Evolutionary conservation across 1,140 invertebrate species (phyloP), one percentile per base, ranked within the genome.

Genomic region (Pentalonia nigronervosa): DNA sequence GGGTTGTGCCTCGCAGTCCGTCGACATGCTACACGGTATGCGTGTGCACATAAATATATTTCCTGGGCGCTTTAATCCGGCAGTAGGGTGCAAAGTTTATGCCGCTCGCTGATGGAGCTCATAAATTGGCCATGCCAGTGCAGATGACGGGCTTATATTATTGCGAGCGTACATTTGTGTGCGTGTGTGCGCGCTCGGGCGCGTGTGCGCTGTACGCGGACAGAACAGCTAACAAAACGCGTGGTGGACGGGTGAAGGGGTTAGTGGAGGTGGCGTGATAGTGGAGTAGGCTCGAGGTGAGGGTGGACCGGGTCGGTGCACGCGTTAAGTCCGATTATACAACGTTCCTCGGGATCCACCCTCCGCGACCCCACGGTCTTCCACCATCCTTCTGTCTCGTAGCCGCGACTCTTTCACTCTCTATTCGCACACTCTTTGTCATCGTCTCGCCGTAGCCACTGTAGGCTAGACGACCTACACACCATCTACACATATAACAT

Each of bases 81-180:
- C 25, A 17, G 14, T 6, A 6, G 84, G 45, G 84, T 86, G 36
- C 89, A 56, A 90, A 90, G 89, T 90, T 90, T 90, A 90, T 90
- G 88, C 50, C 36, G 47, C 36, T 90, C 36, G 89, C 89, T 90
- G 53, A 90, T 67, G 89, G 89, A 90, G 36, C 48, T 90, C 89
- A 90, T 90, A 90, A 90, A 90, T 90, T 67, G 50, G 89, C 34
- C 53, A 41, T 90, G 56, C 89, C 89, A 53, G 48, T 90, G 89
- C 89, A 90, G 56, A 60, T 90, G 89, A 90, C 89, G 89, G 89
- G 89, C 84, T 45, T 86, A 86, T 25, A 83, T 83, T 83, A 36
- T 83, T 83, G 76, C 34, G 34, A 21, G 34, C 2, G 34, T 36
- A 17, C 21, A 83, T 83, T 21, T 76, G n/a, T 21, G n/a, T 20